These are phyloP conservation scores for Choristoneura rosaceana DNA, from an alignment of 2,888 invertebrate genomes.

Conservation along the genomic window DNA sequence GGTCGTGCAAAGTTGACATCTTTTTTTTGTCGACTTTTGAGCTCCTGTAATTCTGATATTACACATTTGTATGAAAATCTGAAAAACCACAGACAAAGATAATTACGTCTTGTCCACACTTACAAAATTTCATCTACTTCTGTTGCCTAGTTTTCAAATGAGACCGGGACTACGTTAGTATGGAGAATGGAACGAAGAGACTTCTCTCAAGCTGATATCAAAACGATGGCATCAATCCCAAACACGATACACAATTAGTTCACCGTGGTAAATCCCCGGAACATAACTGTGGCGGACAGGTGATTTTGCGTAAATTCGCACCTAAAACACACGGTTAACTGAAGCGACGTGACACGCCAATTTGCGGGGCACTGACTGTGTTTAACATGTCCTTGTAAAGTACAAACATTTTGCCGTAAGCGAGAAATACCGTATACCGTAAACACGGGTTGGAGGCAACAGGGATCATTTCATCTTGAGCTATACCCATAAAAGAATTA, in stretches of 20 bases:
- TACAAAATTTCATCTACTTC: too few relatives aligned
- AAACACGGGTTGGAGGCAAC: not conserved
- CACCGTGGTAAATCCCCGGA: constrained; percentile 4
- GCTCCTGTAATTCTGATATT: too few relatives aligned
- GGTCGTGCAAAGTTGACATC: too few relatives aligned
- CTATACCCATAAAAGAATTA: not conserved
- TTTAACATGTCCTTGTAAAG: constrained; percentile 35
- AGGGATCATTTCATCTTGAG: not conserved
- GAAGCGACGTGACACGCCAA: constrained; percentile 32
- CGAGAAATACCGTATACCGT: constrained; percentile 28
- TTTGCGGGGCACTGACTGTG: constrained; percentile 29
- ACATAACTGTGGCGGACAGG: not conserved
- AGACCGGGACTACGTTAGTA: too few relatives aligned
- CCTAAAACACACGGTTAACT: constrained; percentile 13
- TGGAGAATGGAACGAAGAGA: too few relatives aligned
- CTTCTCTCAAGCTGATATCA: too few relatives aligned
- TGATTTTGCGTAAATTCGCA: constrained; percentile 26
- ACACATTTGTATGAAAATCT: too few relatives aligned
- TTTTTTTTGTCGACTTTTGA: too few relatives aligned
- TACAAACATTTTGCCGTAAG: constrained; percentile 25
- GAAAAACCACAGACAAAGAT: too few relatives aligned
- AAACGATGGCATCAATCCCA: not conserved
- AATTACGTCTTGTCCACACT: too few relatives aligned
- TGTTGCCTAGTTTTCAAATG: too few relatives aligned
- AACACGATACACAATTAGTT: constrained; percentile 7